Conservation (phyloP, 1,140 invertebrate species). For the Lethocerus indicus region DNA sequence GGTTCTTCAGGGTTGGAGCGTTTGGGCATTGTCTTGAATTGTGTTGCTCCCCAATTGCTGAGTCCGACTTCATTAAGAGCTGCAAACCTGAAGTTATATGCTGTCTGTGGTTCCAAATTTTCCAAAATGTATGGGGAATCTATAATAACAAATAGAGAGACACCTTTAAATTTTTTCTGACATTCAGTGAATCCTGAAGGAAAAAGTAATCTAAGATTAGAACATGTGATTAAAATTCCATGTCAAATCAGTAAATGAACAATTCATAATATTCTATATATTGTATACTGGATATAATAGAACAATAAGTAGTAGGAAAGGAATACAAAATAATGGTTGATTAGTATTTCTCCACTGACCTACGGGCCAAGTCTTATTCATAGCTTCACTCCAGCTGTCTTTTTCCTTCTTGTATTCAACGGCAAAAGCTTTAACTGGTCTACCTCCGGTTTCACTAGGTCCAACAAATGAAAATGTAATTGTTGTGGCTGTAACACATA, state of each 20-base stretch:
- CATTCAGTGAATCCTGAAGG: not conserved
- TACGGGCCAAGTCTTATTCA: slow-evolving; percentile 56
- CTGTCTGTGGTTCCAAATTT: slow-evolving; percentile 52
- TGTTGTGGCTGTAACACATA: slow-evolving; percentile 44
- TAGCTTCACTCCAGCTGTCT: slow-evolving; percentile 42
- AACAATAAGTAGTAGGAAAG: too few species aligned
- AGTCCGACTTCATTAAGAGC: slow-evolving; percentile 68
- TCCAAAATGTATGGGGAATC: slow-evolving; percentile 61
- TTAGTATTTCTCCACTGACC: slow-evolving; percentile 25
- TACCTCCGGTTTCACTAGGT: slow-evolving; percentile 50
- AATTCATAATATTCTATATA: too few species aligned
- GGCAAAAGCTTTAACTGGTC: slow-evolving; percentile 49
- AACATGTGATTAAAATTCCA: not conserved
- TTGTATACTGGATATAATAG: too few species aligned
- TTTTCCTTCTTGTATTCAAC: slow-evolving; percentile 54
- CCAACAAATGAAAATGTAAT: slow-evolving; percentile 58
- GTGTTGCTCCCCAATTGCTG: slow-evolving; percentile 45
- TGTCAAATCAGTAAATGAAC: too few species aligned
- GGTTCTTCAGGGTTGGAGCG: slow-evolving; percentile 36
- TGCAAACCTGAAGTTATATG: slow-evolving; percentile 70
- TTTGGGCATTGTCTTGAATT: slow-evolving; percentile 35
- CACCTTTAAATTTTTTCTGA: not conserved
- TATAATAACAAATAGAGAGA: slow-evolving; percentile 14
- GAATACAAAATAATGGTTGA: not conserved
- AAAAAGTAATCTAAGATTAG: not conserved